Evolutionary conservation across 2,797 vertebrate species (phyloP), one percentile per base, ranked within the genome.

Genomic region (Ctenopoma kingsleyae): DNA sequence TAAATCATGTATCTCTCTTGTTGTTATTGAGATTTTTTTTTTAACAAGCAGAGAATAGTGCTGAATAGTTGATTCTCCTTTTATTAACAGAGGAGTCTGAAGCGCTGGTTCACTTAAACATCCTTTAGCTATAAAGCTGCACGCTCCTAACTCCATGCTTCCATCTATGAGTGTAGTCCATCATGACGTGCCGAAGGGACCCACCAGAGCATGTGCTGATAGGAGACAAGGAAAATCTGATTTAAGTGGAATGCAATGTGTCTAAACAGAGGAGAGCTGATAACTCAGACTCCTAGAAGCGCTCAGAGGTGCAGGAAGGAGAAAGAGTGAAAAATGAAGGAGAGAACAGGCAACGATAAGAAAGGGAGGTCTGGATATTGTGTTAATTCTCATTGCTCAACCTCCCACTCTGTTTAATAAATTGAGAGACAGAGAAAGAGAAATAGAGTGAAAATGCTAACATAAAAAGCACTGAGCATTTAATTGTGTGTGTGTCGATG

Each of bases 291-390:
- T 70, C 70, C 56, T 6, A 58, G 66, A 79, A 80, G 56, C 32
- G 6, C 38, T 69, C 35, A 56, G 48, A 78, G 38, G 58, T 57
- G 56, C 50, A 71, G 70, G 75, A 62, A 41, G 15, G 47, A 30
- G 53, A 17, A 22, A 71, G 65, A 68, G 51, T 16, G 67, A 70
- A 62, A 32, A 64, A 50, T 5, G 2, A 67, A 78, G 67, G 66
- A 30, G 62, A 74, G 76, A 69, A 70, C 47, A 69, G 56, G 27
- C 52, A 52, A 30, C 78, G 86, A 87, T 87, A 85, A 89, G 71
- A 50, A 63, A 67, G 51, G 67, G 57, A 72, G 69, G 75, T 36
- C 78, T 81, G 80, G 74, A 87, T 83, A 85, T 80, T 15, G 41
- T 41, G 50, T 65, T 77, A 67, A 80, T 52, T 74, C 36, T 83